phyloP scores from a whole-genome alignment of 2,888 invertebrate genomes.

The Idaea straminata region DNA sequence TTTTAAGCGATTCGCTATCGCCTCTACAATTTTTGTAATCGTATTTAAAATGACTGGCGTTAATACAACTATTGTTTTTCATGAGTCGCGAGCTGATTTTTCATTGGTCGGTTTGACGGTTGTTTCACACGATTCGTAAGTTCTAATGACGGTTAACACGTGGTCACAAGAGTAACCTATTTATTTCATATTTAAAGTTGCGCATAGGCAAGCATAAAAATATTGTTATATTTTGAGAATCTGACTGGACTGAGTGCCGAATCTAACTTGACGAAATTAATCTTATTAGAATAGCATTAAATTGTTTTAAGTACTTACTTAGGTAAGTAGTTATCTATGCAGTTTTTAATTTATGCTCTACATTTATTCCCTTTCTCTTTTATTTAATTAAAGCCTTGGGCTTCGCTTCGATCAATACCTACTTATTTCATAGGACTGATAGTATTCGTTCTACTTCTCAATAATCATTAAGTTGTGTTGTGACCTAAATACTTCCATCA shows the following conservation, averaged over 20 bases:
- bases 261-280: not conserved
- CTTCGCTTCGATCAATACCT: slow-evolving; percentile 3
- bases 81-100: too few relatives aligned
- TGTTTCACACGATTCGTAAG: too few relatives aligned
- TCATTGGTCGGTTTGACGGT: too few relatives aligned
- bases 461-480: slow-evolving; percentile 2
- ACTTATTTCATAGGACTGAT: not conserved
- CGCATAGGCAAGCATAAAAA: too few relatives aligned
- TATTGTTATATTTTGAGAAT: too few relatives aligned
- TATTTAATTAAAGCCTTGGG: not conserved
- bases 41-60: too few relatives aligned
- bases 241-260: not conserved
- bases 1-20: too few relatives aligned
- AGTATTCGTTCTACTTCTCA: slow-evolving; percentile 6
- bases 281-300: not conserved
- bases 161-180: too few relatives aligned
- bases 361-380: slow-evolving; percentile 3
- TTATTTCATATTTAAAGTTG: too few relatives aligned
- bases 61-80: too few relatives aligned
- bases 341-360: slow-evolving; percentile 2
- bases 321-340: not conserved
- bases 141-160: too few relatives aligned
- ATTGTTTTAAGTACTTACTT: not conserved
- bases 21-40: too few relatives aligned
- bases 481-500: not conserved